Evolutionary conservation across 2,797 vertebrate species (phyloP).

Genomic region (Pteropus rufus): DNA sequence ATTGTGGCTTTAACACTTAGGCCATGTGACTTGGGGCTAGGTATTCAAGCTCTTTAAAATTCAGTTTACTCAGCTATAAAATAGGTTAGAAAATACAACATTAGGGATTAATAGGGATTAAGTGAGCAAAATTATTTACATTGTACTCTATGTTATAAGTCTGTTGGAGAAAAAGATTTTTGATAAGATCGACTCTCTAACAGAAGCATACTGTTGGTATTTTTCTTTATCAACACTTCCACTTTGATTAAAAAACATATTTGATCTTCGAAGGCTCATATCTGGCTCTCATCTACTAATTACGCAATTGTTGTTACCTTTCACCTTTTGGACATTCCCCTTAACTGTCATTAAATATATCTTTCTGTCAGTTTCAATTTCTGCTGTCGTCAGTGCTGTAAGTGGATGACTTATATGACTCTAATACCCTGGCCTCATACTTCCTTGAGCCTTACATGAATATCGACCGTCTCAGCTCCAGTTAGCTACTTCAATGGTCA

Average conservation of each 20-base stretch:
- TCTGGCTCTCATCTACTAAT: neutral
- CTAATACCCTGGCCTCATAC: neutral
- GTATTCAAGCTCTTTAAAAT: neutral
- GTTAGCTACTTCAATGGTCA: neutral
- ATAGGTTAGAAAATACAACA: neutral
- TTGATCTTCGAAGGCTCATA: neutral
- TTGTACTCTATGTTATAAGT: neutral
- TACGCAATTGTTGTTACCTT: neutral
- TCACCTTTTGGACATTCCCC: neutral
- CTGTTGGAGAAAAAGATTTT: neutral
- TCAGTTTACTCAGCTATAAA: neutral
- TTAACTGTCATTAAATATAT: neutral
- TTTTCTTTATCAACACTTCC: constrained; percentile 5
- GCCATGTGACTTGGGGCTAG: neutral
- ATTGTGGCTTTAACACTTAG: neutral
- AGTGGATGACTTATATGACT: neutral
- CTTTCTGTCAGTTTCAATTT: neutral
- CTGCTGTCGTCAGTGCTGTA: neutral
- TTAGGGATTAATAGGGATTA: neutral
- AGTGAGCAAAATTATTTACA: neutral
- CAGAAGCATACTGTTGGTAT: neutral
- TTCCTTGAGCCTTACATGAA: neutral
- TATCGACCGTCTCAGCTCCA: neutral
- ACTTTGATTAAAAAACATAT: constrained; percentile 21
- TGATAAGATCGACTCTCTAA: neutral